phyloP scores from a whole-genome alignment of 2,888 invertebrate species.

The Diplolepis rosae region DNA sequence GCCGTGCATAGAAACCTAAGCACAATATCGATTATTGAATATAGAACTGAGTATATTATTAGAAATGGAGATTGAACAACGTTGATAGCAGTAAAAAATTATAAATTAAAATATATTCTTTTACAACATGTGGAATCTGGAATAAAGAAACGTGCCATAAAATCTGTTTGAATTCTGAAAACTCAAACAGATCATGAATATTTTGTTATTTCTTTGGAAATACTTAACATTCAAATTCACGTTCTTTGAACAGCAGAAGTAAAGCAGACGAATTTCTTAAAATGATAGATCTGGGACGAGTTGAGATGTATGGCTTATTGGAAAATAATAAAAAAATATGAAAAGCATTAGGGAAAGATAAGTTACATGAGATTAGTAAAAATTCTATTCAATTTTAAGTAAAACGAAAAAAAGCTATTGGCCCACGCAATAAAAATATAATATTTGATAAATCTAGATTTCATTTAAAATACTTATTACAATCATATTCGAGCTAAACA shows the following conservation, averaged over 20 bases:
- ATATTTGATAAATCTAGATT: not conserved
- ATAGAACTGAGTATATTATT: not conserved
- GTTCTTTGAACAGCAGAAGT: not conserved
- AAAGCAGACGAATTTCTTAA: constrained; percentile 15
- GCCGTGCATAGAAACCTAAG: not conserved
- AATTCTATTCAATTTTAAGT: constrained; percentile 17
- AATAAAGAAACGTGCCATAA: too few relatives aligned
- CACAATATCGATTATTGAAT: not conserved
- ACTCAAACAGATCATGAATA: too few relatives aligned
- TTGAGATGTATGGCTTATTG: not conserved
- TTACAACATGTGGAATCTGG: too few relatives aligned
- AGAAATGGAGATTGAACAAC: not conserved
- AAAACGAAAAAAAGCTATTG: constrained; percentile 10
- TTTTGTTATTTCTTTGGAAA: too few relatives aligned
- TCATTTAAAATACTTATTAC: not conserved
- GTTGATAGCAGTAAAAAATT: not conserved
- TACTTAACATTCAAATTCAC: not conserved
- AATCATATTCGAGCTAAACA: too few relatives aligned
- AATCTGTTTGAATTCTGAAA: too few relatives aligned
- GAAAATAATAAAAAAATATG: constrained; percentile 18
- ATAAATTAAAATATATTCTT: not conserved
- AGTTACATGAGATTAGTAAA: constrained; percentile 11
- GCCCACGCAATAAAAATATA: constrained; percentile 3
- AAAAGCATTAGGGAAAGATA: constrained; percentile 19
- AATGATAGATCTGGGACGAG: constrained; percentile 22